Evolutionary conservation across 2,888 invertebrate genomes (phyloP), one percentile per base, ranked within the genome.

Genomic region (Callimorpha dominula): DNA sequence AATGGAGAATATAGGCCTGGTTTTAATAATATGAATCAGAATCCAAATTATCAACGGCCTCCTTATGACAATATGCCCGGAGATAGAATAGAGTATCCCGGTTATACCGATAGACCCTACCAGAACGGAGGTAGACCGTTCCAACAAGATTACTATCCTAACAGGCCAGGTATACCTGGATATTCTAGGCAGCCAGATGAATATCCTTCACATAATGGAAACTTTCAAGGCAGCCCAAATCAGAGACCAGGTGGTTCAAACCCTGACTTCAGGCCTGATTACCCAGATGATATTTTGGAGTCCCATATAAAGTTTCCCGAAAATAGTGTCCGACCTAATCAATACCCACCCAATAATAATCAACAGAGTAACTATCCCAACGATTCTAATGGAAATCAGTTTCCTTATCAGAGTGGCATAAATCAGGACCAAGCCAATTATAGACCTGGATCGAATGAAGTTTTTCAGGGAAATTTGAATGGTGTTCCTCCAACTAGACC

Each of bases 31-130:
- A 77, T 50, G 64, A 66, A 68, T 52, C 74, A 40, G 66, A 75
- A 83, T 65, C 76, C 74, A 11, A 75, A 72, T 69, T 75, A 78
- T 68, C 77, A 74, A 68, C 68, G 50, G 46, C 76, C 80, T 20
- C 17, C 65, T 43, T 72, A 77, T 68, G 54, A 71, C 9, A 72
- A 73, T 66, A 64, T 46, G 31, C 78, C 76, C 11, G 68, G 52
- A 11, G 71, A 74, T 63, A 57, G 69, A 62, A 12, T 57, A 12
- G 40, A 63, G 57, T 76, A 75, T 72, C 76, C 83, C 65, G 81
- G 68, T 14, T 63, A 78, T 12, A 15, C 52, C 31, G 46, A 65
- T 6, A 64, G 49, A n/a, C 78, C 72, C 9, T 75, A 73, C 50
- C 71, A 68, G 66, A 78, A 78, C 62, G 81, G 54, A 60, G 67